These are phyloP conservation scores for Tineola bisselliella DNA, from an alignment of 2,888 invertebrate genomes.

Conservation along the genomic window DNA sequence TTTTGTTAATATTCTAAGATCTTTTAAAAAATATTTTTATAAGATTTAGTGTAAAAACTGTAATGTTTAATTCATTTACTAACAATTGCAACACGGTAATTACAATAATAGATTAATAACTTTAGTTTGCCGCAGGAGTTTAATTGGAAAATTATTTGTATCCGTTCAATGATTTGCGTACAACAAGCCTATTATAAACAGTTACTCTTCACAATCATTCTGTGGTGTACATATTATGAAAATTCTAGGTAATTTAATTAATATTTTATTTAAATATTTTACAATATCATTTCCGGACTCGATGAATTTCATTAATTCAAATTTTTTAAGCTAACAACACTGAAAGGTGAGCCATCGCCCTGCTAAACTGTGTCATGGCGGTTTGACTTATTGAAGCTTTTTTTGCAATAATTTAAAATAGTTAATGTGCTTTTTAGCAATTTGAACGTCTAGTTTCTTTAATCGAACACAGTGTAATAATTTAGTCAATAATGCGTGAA, in stretches of 20 bases:
- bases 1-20: too few relatives aligned
- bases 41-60: too few relatives aligned
- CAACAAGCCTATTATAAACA: neutral
- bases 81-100: neutral
- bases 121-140: neutral
- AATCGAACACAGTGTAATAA: slow-evolving; percentile 46
- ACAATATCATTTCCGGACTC: neutral
- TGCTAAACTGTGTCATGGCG: slow-evolving; percentile 68
- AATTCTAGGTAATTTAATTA: neutral
- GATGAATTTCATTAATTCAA: neutral
- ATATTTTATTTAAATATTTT: neutral
- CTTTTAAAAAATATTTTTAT: too few relatives aligned
- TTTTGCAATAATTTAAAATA: slow-evolving; percentile 58
- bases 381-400: slow-evolving; percentile 66
- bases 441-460: slow-evolving; percentile 53
- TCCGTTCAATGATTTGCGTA: neutral
- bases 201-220: neutral
- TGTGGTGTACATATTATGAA: neutral
- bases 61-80: too few relatives aligned
- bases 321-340: slow-evolving; percentile 5
- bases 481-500: slow-evolving; percentile 83
- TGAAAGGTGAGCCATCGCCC: slow-evolving; percentile 62
- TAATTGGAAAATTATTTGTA: neutral
- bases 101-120: neutral
- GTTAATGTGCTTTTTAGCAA: slow-evolving; percentile 64